phyloP scores from a whole-genome alignment of 1,140 invertebrate species.

The Whitmania pigra region DNA sequence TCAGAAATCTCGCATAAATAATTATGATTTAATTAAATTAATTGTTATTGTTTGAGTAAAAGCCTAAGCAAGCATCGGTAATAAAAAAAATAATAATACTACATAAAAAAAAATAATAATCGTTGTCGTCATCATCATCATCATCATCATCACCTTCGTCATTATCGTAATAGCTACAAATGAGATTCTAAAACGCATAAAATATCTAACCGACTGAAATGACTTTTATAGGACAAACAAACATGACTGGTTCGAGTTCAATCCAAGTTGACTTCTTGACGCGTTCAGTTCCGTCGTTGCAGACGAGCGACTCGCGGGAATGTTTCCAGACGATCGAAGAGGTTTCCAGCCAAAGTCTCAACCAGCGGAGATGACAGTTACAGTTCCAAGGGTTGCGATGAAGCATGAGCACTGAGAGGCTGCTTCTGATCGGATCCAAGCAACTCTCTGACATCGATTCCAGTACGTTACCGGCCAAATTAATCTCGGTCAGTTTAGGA shows the following conservation, averaged over 20 bases:
- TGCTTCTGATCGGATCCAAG: not conserved
- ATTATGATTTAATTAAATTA: too few species aligned
- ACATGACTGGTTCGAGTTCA: not conserved
- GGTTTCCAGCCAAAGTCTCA: not conserved
- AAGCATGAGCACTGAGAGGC: not conserved
- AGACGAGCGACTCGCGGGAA: not conserved
- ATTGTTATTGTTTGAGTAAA: too few species aligned
- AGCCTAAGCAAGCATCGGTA: not conserved
- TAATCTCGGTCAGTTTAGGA: not conserved
- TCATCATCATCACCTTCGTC: too few species aligned
- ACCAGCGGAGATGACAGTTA: conserved; percentile 11
- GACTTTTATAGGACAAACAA: conserved; percentile 2
- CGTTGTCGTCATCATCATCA: too few species aligned
- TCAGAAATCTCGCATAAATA: too few species aligned
- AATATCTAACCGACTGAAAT: not conserved
- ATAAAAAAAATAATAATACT: not conserved
- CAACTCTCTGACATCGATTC: not conserved
- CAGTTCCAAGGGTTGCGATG: conserved; percentile 15
- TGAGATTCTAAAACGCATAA: not conserved
- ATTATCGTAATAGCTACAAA: not conserved
- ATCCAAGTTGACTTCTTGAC: not conserved
- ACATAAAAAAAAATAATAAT: too few species aligned
- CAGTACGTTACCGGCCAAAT: conserved; percentile 10
- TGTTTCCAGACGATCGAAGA: not conserved
- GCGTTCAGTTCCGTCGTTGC: not conserved